Percentiles rank a stretch among this genome's conserved stretches.
phyloP scores from a whole-genome alignment of 2,797 vertebrate genomes.

The Enoplosus armatus region DNA sequence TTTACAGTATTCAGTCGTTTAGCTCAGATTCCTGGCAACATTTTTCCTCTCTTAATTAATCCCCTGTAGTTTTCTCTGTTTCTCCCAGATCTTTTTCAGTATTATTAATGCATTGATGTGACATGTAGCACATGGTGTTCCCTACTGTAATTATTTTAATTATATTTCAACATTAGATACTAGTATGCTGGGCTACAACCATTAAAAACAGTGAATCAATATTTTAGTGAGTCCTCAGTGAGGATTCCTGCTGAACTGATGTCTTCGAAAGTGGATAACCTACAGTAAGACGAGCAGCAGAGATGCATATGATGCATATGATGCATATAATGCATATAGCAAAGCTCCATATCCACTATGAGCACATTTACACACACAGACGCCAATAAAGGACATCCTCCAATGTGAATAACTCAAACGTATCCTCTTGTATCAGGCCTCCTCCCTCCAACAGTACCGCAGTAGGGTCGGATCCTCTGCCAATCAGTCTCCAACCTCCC shows the following conservation, averaged over 20 bases:
- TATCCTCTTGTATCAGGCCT: conserved; percentile 88
- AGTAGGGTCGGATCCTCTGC: conserved; percentile 93
- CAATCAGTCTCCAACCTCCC: conserved; percentile 98
- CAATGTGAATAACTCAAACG: conserved; percentile 65
- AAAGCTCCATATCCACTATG: conserved; percentile 10
- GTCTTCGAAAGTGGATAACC: neutral
- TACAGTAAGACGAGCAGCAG: conserved; percentile 18
- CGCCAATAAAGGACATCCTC: conserved; percentile 6
- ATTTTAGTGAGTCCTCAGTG: conserved; percentile 15
- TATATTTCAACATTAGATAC: conserved; percentile 11
- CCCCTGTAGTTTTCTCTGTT: conserved; percentile 43
- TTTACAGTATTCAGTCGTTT: conserved; percentile 33
- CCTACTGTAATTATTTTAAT: conserved; percentile 26
- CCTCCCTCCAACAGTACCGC: conserved; percentile 96
- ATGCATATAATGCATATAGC: neutral
- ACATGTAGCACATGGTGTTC: conserved; percentile 24
- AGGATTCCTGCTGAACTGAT: conserved; percentile 1
- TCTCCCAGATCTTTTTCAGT: conserved; percentile 23
- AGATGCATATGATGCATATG: too few species aligned
- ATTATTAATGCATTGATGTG: conserved; percentile 35
- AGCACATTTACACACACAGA: neutral
- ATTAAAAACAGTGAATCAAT: conserved; percentile 2
- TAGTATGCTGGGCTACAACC: neutral
- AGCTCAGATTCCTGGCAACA: conserved; percentile 20
- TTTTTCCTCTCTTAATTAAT: conserved; percentile 55